Base-by-base conservation (phyloP, 2,888 invertebrate genomes). In the Pharmacophagus antenor region DNA sequence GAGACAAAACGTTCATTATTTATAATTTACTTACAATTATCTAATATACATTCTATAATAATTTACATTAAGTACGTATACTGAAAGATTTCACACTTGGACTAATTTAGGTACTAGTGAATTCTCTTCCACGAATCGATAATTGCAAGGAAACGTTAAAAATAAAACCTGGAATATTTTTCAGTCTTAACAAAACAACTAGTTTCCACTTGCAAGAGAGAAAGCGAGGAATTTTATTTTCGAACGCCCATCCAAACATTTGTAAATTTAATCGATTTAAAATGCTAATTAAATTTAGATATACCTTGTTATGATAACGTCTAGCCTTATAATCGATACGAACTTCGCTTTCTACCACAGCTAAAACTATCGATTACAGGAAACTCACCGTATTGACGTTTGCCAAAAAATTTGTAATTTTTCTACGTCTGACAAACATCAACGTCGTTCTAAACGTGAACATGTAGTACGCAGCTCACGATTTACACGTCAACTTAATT, bases 31-130 rank as follows among this genome's bases (percentile, higher is more conserved):
- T 88, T 90, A 88, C 65, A 82, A 80, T 87, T 86, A 88, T 87
- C 88, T 89, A 88, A 84, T 90, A 89, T 90, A 90, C 88, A 88
- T 86, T 90, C 88, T 90, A 88, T 87, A 76, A 76, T 82, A 87
- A 84, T 87, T 89, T 89, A 89, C 84, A 89, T 88, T 90, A 90
- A 90, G 90, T 90, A 90, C 90, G 90, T 90, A 90, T 90, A 90
- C 90, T 83, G 90, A 90, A 88, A 88, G 79, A 87, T 84, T 88
- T 87, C 82, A 85, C 84, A 75, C 77, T 85, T 86, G 86, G 85
- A 87, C 86, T 87, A 85, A 84, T 82, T 82, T 79, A 86, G 83
- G 81, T 85, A 85, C 85, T 74, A 81, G 80, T 76, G 80, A 81
- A 78, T 73, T 69, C 73, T 74, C 70, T 70, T 74, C 71, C 79